Evolutionary conservation across 2,113 vertebrate species (phyloP).

Genomic region (Plecotus auritus): DNA sequence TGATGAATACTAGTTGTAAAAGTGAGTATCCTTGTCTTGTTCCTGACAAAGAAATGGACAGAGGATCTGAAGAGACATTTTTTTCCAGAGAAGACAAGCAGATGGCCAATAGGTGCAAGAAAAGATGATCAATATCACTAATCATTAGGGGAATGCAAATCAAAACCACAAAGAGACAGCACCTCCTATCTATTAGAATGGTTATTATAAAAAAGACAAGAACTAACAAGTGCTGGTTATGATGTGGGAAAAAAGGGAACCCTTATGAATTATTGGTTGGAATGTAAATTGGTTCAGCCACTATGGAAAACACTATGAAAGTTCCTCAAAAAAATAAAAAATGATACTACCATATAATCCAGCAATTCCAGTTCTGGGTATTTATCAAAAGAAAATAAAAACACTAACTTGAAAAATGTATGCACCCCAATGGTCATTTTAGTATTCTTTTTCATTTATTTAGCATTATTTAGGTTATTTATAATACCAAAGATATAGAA

Average conservation of each 20-base stretch:
- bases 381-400: background rate
- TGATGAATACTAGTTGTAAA: no score
- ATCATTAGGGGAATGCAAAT: background rate
- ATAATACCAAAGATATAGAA: background rate
- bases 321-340: background rate
- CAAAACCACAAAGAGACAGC: background rate
- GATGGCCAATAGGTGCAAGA: background rate
- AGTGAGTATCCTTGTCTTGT: no score
- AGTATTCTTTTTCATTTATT: background rate
- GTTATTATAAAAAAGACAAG: background rate
- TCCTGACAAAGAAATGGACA: background rate
- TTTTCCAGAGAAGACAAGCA: background rate
- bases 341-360: background rate
- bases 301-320: background rate
- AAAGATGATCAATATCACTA: background rate
- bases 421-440: background rate
- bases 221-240: background rate
- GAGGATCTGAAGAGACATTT: background rate
- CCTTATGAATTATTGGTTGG: background rate
- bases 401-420: background rate
- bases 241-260: background rate
- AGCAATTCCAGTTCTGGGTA: background rate
- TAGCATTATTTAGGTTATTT: background rate
- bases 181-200: background rate
- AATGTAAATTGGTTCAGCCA: background rate